Conservation (phyloP, 2,888 invertebrate genomes). For the Trimorus sp. region DNA sequence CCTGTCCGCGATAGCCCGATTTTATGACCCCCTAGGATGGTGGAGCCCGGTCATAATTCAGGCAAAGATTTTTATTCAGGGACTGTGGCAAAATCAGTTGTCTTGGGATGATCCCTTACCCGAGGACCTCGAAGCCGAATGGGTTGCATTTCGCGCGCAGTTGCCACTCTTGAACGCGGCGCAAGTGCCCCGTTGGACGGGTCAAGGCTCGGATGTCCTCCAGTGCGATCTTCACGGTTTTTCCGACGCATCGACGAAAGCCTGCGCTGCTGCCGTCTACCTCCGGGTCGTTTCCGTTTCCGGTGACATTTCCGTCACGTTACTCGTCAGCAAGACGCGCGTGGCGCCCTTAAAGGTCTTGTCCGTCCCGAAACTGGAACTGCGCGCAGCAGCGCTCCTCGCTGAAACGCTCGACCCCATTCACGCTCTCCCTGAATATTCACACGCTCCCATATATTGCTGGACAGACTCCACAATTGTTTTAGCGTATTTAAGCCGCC, state of each 20-base stretch:
- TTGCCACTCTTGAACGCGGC: not conserved
- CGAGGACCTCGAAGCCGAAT: not conserved
- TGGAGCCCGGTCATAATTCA: constrained; percentile 17
- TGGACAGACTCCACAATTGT: constrained; percentile 62
- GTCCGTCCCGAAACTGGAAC: not conserved
- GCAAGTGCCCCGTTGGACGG: not conserved
- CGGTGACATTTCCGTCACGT: too few species aligned
- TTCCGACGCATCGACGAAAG: not conserved
- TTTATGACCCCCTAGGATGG: constrained; percentile 53
- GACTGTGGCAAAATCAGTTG: not conserved
- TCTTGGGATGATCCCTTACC: not conserved
- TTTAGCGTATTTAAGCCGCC: not conserved
- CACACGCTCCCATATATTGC: not conserved
- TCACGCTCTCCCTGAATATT: not conserved
- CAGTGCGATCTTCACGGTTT: constrained; percentile 1
- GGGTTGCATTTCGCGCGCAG: not conserved
- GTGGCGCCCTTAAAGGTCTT: not conserved
- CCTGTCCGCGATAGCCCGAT: constrained; percentile 34
- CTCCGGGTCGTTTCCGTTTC: not conserved
- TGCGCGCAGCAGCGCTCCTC: not conserved
- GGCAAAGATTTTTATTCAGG: constrained; percentile 29
- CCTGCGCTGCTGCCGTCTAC: not conserved
- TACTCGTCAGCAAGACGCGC: not conserved
- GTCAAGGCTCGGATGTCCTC: not conserved
- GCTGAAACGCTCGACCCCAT: not conserved